These are phyloP conservation scores for Ormyrus nitidulus DNA, from an alignment of 2,888 invertebrate species.

Conservation along the genomic window DNA sequence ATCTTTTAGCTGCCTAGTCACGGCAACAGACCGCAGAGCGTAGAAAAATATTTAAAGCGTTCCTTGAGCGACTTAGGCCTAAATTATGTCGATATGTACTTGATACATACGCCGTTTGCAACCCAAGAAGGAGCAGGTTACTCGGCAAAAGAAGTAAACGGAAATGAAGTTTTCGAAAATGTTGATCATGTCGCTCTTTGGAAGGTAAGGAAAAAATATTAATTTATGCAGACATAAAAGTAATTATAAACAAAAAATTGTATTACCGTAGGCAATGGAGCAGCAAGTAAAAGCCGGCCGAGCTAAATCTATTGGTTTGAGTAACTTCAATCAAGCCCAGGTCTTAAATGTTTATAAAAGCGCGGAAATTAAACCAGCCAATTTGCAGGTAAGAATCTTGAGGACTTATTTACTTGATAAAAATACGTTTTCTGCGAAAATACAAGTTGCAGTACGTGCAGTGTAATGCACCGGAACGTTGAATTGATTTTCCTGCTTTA, in stretches of 20 bases:
- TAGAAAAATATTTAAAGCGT: conserved; percentile 80
- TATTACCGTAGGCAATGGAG: conserved; percentile 81
- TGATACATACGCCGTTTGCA: conserved; percentile 86
- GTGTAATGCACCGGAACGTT: too few relatives aligned
- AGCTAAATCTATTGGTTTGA: conserved; percentile 85
- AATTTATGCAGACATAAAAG: background rate
- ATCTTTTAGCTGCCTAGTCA: conserved; percentile 81
- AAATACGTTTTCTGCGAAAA: too few relatives aligned
- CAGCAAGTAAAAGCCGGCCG: conserved; percentile 81
- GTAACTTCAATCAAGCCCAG: conserved; percentile 86
- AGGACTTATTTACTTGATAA: too few relatives aligned
- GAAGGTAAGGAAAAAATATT: conserved; percentile 77
- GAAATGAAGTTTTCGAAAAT: conserved; percentile 79
- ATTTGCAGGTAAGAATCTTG: conserved; percentile 77
- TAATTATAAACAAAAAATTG: background rate
- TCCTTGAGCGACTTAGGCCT: conserved; percentile 82
- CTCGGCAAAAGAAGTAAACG: conserved; percentile 79
- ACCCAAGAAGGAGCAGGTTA: conserved; percentile 79
- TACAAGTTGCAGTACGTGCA: too few relatives aligned
- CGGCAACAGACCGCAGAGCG: conserved; percentile 82
- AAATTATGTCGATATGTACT: conserved; percentile 86
- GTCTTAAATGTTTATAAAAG: conserved; percentile 79
- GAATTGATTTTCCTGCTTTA: too few relatives aligned
- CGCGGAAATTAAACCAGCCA: conserved; percentile 83
- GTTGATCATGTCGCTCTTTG: conserved; percentile 83